Percentiles rank a stretch among this genome's conserved stretches.
phyloP scores from a whole-genome alignment of 2,797 vertebrate genomes.

The Chiroxiphia lanceolata region DNA sequence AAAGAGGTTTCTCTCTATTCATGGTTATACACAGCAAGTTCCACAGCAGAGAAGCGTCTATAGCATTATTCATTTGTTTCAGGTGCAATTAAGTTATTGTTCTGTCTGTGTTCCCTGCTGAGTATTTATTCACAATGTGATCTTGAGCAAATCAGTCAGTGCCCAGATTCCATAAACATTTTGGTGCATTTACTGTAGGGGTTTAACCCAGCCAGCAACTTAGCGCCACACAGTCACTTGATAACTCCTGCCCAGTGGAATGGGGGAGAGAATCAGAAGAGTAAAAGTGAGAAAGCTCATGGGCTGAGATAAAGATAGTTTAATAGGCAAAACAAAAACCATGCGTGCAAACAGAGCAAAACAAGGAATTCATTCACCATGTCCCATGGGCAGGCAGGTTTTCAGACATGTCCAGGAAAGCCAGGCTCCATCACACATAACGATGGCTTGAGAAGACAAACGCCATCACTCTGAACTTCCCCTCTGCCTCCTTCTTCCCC shows the following conservation, averaged over 20 bases:
- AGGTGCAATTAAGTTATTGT: neutral
- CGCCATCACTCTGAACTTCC: rapidly evolving
- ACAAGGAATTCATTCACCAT: neutral
- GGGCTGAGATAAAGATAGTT: neutral
- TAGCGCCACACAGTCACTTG: rapidly evolving
- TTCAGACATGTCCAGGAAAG: neutral
- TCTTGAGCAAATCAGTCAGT: neutral
- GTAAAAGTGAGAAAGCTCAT: neutral
- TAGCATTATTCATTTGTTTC: neutral
- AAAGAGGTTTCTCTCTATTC: neutral
- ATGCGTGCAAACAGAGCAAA: rapidly evolving
- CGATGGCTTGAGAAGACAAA: neutral
- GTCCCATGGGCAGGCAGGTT: neutral
- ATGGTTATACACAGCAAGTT: neutral
- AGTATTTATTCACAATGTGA: neutral
- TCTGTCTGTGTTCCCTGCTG: neutral
- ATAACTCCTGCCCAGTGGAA: rapidly evolving
- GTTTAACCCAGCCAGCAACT: neutral
- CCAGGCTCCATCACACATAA: rapidly evolving
- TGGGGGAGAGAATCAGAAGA: rapidly evolving
- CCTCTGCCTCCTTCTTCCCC: neutral
- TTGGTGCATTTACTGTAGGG: neutral
- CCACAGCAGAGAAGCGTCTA: neutral
- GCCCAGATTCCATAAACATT: neutral
- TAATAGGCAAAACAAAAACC: neutral